Evolutionary conservation across 2,888 invertebrate genomes (phyloP).

Genomic region (Tenthredo scrophulariae): DNA sequence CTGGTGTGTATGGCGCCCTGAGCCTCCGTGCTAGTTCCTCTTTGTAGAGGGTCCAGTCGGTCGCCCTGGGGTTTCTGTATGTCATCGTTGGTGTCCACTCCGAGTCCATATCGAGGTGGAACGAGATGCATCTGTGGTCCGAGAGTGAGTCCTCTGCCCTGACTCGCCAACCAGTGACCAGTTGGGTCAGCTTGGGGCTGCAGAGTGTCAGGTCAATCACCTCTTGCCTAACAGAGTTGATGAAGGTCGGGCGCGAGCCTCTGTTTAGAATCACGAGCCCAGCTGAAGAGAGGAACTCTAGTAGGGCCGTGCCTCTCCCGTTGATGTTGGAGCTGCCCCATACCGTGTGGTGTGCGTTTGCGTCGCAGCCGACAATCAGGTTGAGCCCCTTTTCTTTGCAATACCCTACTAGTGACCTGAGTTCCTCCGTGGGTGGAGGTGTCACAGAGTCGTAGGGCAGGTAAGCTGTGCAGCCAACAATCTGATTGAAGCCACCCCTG

Average conservation of each 20-base stretch:
- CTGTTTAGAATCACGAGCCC: slow-evolving; percentile 48
- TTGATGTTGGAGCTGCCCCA: slow-evolving; percentile 53
- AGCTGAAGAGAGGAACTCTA: slow-evolving; percentile 41
- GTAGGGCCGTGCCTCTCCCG: slow-evolving; percentile 39
- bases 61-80: neutral
- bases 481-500: neutral
- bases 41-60: neutral
- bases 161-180: neutral
- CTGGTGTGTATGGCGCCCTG: too few relatives aligned
- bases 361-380: too few relatives aligned
- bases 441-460: slow-evolving; percentile 36
- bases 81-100: neutral
- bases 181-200: neutral
- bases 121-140: slow-evolving; percentile 38
- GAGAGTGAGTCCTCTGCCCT: slow-evolving; percentile 13
- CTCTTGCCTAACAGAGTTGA: neutral
- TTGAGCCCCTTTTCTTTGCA: too few relatives aligned
- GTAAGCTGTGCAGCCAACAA: neutral
- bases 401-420: slow-evolving; percentile 38
- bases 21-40: too few relatives aligned
- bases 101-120: neutral
- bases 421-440: slow-evolving; percentile 17
- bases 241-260: neutral
- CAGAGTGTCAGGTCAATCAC: slow-evolving; percentile 29
- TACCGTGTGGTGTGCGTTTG: neutral